Evolutionary conservation across 2,113 vertebrate species (phyloP), one percentile per base, ranked within the genome.

Genomic region (Pseudorhombus dupliciocellatus): DNA sequence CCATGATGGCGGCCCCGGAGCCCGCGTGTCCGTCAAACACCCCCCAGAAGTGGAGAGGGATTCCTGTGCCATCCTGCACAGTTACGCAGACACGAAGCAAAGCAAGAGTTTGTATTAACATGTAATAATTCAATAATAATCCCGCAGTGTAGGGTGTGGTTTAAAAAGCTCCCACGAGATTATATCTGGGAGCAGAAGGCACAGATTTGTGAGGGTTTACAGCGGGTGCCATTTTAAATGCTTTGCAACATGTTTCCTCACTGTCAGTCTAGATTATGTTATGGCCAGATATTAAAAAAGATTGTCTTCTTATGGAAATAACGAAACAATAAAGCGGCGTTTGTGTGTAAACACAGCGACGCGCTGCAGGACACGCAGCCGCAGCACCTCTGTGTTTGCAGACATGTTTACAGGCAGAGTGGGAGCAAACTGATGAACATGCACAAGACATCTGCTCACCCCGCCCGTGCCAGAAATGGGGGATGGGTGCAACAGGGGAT

Each of bases 1-100:
- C 96, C 95, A 95, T 92, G 69, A 98, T 93, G 16, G 97, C 97
- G 1, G 96, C 96, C 1, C 96, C 96, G 0, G 96, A 95, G 21
- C 97, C 97, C 0, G 97, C 97, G 0, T 99, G 97, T 42, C 97
- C 97, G 8, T 99, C 97, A 73, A 96, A 99, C 62, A 98, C 87
- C 0, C 95, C 97, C 96, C 97, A 99, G 79, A 96, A 98, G 81
- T 96, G 93, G 73, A 99, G 94, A 55, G 92, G 94, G 79, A 98
- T 92, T 11, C 95, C 95, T 51, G 89, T 91, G 46, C 89, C 89
- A 57, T 93, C 92, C 96, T 97, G 62, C 0, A 58, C 69, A 42
- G 28, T 7, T 1, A 66, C 1, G 14, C 5, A 2, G 21, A 52
- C 5, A n/a, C 7, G 6, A 5, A 46, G 20, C 15, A 15, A 42